These are phyloP conservation scores for Cyanoramphus novaezelandiae DNA, from an alignment of 2,113 vertebrate species.

Conservation along the genomic window DNA sequence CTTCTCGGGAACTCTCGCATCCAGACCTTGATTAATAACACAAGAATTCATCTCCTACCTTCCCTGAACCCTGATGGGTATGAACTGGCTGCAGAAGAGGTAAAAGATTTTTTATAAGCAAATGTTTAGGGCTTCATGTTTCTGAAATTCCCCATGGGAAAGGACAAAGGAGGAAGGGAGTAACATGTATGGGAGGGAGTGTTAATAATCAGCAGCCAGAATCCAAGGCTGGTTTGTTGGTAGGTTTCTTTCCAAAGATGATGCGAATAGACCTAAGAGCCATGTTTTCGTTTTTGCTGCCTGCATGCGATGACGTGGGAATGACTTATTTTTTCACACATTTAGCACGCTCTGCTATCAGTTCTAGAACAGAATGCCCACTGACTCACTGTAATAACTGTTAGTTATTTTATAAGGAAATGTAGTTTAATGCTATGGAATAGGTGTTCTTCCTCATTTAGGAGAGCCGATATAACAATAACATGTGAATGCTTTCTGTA, in stretches of 20 bases:
- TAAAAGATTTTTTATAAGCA: constrained; percentile 66
- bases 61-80: constrained; percentile 98
- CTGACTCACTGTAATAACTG: constrained; percentile 15
- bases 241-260: background rate
- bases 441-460: background rate
- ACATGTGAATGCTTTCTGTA: background rate
- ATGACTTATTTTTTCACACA: constrained; percentile 11
- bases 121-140: background rate
- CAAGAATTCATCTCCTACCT: constrained; percentile 92
- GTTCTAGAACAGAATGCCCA: constrained; percentile 9
- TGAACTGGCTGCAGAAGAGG: constrained; percentile 92
- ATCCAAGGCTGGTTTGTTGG: background rate
- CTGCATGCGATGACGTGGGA: background rate
- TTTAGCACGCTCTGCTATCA: background rate
- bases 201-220: background rate
- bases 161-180: background rate
- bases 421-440: background rate
- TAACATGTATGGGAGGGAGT: fast-evolving
- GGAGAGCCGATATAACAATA: background rate
- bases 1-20: constrained; percentile 85
- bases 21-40: constrained; percentile 89
- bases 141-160: background rate
- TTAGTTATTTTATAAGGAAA: background rate
- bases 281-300: background rate
- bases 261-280: background rate